These are phyloP conservation scores for Pseudonaja textilis DNA, from an alignment of 2,113 vertebrate species.

Conservation along the genomic window DNA sequence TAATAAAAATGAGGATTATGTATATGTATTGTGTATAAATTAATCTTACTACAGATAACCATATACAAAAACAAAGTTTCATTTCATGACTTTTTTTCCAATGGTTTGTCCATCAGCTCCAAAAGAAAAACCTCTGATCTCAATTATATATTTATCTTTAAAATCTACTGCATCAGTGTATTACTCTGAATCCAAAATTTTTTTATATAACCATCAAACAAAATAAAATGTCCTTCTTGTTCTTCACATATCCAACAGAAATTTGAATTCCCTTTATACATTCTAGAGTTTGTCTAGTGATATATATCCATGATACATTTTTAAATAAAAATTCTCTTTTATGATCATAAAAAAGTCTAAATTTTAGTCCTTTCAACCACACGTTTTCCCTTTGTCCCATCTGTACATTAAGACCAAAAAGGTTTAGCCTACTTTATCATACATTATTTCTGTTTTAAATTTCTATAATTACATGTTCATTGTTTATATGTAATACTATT, in stretches of 20 bases:
- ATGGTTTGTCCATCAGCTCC: not conserved
- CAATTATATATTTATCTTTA: not conserved
- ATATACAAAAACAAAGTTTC: not conserved
- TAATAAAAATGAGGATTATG: not conserved
- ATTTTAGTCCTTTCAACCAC: not conserved
- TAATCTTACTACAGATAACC: not conserved
- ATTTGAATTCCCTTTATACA: not conserved
- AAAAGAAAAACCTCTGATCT: not conserved
- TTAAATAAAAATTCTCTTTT: not conserved
- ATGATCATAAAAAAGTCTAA: not conserved
- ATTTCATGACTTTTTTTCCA: not conserved
- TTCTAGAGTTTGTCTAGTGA: not conserved
- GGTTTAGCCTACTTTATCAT: not conserved
- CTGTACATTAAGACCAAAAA: not conserved
- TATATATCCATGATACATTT: not conserved
- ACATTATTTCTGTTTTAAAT: not conserved
- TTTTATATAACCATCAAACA: not conserved
- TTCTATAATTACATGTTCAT: not conserved
- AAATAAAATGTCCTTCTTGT: not conserved
- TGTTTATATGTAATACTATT: not conserved
- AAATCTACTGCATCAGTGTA: not conserved
- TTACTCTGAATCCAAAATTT: not conserved
- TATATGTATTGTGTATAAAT: not conserved
- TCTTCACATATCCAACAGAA: not conserved
- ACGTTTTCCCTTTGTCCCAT: not conserved